These are phyloP conservation scores for Oryzias dopingdopingensis DNA, from an alignment of 2,797 vertebrate species.

Conservation along the genomic window DNA sequence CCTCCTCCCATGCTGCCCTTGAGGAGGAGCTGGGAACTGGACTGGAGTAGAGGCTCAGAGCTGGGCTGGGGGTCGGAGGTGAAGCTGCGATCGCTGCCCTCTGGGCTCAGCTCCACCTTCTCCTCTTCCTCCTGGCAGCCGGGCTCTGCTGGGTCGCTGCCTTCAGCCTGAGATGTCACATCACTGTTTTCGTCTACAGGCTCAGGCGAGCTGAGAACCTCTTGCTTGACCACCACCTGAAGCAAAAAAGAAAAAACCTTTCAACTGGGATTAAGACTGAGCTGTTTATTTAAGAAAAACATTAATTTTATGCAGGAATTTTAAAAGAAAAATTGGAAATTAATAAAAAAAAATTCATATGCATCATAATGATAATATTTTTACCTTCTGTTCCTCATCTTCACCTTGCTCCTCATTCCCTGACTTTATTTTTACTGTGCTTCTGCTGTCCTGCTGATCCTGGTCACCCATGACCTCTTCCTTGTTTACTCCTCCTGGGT, in stretches of 20 bases:
- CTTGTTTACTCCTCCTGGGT: constrained; percentile 66
- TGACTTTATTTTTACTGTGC: constrained; percentile 62
- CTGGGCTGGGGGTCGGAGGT: constrained; percentile 87
- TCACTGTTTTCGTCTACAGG: constrained; percentile 90
- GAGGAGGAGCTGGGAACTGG: constrained; percentile 87
- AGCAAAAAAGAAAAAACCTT: constrained; percentile 2
- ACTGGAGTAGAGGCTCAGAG: constrained; percentile 82
- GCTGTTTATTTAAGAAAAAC: background rate
- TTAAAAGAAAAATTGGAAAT: background rate
- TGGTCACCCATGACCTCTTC: constrained; percentile 73
- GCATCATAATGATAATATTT: background rate
- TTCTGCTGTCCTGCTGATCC: constrained; percentile 54
- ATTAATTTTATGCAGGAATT: background rate
- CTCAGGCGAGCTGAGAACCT: constrained; percentile 93
- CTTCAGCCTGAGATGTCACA: constrained; percentile 90
- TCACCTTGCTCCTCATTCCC: constrained; percentile 76
- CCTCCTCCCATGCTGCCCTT: constrained; percentile 71
- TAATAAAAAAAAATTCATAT: background rate
- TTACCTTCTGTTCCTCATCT: constrained; percentile 77
- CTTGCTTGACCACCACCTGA: constrained; percentile 90
- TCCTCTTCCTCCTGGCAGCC: constrained; percentile 88
- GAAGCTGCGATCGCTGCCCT: constrained; percentile 94
- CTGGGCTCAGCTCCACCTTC: constrained; percentile 94
- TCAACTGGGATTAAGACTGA: background rate
- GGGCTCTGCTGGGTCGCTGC: constrained; percentile 86